Evolutionary conservation across 2,113 vertebrate genomes (phyloP), one percentile per base, ranked within the genome.

Genomic region (Lampris incognitus): DNA sequence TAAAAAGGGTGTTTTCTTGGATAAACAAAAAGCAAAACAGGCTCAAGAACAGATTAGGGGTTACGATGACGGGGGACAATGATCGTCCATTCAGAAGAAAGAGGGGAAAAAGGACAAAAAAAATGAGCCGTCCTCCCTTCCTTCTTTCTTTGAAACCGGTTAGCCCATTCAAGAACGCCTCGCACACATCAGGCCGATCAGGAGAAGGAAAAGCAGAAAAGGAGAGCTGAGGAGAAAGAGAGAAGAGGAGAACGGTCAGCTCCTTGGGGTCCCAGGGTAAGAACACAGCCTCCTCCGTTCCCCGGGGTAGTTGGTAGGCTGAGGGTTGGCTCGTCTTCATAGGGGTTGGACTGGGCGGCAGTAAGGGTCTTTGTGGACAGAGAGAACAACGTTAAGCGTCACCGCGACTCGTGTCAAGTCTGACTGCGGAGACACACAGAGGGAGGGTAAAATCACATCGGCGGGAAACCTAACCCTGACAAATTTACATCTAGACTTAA

Each of bases 101-200:
- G 61, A 3, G 37, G 38, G 55, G 58, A 50, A 72, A 54, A 62
- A 60, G 44, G 56, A 40, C 39, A 4, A 56, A 79, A 72, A 79
- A 85, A 83, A 58, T 49, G 37, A 67, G 64, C 11, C 64, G 40
- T 91, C 88, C 90, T 92, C 91, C 85, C 88, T 83, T 92, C 71
- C 61, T 84, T n/a, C n/a, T 72, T 76, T 36, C 58, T 72, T 69
- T 68, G 36, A 74, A 84, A 82, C 82, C 64, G 41, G 24, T 88
- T 87, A 91, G 75, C 90, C 92, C 88, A 92, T 91, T 91, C 84
- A 93, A 69, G 78, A 63, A 87, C 74, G 78, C 75, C 48, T 10
- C 0, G 67, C 39, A 55, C 1, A 9, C 79, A 73, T 72, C 6
- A 60, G 51, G 57, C 77, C 2, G 66, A 68, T 67, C 74, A 68